phyloP scores from a whole-genome alignment of 2,797 vertebrate species.

The Hoplostethus atlanticus region DNA sequence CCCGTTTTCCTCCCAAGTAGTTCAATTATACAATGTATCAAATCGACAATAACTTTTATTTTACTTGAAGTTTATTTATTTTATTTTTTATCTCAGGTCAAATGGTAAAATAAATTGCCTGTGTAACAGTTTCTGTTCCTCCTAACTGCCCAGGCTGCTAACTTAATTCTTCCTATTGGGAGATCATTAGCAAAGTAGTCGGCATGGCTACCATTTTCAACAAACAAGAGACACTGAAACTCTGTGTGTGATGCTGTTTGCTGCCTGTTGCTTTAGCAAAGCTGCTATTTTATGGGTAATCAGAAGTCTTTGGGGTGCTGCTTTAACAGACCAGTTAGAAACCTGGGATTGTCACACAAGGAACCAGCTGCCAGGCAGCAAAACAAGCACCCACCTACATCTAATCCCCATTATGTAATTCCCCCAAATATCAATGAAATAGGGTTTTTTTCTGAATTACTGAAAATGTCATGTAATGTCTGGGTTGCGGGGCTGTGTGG shows the following conservation, averaged over 20 bases:
- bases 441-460: no score
- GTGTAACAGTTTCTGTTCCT: not conserved
- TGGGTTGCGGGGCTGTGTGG: no score
- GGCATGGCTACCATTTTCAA: conserved; percentile 12
- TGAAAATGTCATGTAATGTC: no score
- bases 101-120: not conserved
- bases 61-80: no score
- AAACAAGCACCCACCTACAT: no score
- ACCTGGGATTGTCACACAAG: not conserved
- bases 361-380: no score
- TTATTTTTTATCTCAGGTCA: no score
- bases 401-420: no score
- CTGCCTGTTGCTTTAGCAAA: not conserved
- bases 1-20: no score
- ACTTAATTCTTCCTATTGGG: conserved; percentile 22
- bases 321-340: not conserved
- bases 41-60: no score
- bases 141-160: not conserved
- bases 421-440: no score
- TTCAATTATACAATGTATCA: no score
- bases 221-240: not conserved
- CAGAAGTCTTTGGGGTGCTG: not conserved
- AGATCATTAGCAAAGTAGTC: conserved; percentile 12
- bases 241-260: not conserved
- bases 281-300: not conserved